Percentiles rank a stretch among this genome's conserved stretches.
Conservation (phyloP, 2,113 vertebrate genomes). For the Peromyscus californicus region DNA sequence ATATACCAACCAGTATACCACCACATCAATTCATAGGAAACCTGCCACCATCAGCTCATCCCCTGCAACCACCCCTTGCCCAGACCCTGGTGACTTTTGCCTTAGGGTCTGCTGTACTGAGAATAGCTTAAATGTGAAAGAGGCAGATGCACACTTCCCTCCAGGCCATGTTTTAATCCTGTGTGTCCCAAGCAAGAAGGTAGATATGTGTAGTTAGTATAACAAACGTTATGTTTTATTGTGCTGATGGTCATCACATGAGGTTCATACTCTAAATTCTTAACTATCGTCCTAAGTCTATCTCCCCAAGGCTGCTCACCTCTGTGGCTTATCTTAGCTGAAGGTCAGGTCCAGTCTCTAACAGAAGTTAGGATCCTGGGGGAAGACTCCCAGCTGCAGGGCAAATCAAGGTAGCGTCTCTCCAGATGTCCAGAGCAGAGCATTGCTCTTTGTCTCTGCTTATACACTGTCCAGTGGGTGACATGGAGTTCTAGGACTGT, state of each 20-base stretch:
- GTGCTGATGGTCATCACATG: background rate
- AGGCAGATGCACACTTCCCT: background rate
- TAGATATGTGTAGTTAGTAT: background rate
- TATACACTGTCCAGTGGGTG: background rate
- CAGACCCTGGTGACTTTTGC: background rate
- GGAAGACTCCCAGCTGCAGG: background rate
- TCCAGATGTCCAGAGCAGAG: background rate
- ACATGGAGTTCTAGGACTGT: background rate
- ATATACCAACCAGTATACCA: background rate
- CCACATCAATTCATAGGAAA: background rate
- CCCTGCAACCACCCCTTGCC: too few relatives aligned
- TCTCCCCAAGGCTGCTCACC: background rate
- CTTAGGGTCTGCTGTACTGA: background rate
- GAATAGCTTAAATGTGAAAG: background rate
- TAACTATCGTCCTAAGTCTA: background rate
- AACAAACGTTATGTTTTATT: background rate
- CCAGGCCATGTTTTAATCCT: background rate
- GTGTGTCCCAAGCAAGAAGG: background rate
- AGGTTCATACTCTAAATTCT: background rate
- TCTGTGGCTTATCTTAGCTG: background rate
- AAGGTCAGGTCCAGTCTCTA: background rate
- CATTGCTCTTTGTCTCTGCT: background rate
- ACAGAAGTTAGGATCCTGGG: background rate
- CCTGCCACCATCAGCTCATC: accelerated
- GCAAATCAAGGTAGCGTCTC: background rate